These are phyloP conservation scores for Muntiacus reevesi DNA, from an alignment of 2,113 vertebrate species.

Conservation along the genomic window DNA sequence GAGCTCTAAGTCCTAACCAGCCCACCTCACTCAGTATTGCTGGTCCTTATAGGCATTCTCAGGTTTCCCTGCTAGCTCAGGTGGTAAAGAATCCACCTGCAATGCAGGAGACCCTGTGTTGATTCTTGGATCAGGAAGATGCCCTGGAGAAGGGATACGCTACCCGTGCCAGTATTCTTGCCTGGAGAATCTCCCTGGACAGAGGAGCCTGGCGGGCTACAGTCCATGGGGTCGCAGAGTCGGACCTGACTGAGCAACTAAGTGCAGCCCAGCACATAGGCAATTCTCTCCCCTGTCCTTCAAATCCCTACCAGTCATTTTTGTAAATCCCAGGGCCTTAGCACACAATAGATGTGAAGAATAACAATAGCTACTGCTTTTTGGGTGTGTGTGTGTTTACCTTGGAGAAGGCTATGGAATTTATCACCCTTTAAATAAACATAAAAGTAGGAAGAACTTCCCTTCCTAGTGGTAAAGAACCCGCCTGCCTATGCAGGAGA, in stretches of 20 bases:
- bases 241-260: accelerated
- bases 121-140: neutral
- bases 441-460: neutral
- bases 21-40: neutral
- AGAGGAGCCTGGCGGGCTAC: neutral
- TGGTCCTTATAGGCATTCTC: neutral
- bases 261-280: neutral
- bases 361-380: neutral
- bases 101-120: neutral
- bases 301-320: neutral
- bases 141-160: neutral
- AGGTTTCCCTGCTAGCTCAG: neutral
- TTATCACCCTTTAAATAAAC: neutral
- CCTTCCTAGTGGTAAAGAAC: neutral
- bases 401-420: neutral
- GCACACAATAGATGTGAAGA: neutral
- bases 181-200: neutral
- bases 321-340: neutral
- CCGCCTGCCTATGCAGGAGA: neutral
- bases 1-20: neutral
- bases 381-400: neutral
- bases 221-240: neutral
- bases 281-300: neutral
- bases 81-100: neutral
- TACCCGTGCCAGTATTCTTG: neutral